Base-by-base conservation (phyloP, 2,113 vertebrate species). In the Tychaedon coryphoeus region DNA sequence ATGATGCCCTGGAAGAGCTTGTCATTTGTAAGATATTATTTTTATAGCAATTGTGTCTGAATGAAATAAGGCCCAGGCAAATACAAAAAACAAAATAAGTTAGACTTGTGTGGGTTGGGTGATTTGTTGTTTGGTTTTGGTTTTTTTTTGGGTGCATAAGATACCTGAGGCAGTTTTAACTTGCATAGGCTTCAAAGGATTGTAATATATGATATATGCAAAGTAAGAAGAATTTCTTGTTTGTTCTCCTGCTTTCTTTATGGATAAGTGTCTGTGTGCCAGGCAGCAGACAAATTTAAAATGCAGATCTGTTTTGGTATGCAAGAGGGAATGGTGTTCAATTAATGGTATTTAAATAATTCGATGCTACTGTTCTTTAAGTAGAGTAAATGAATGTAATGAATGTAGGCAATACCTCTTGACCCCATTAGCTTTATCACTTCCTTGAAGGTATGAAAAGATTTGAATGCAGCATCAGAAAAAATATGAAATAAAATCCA, bases 201-300 rank as follows among this genome's bases (percentile, higher is more conserved):
- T 92, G 17, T 84, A 69, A 62, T 89, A 40, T 62, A 84, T 56
- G 24, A 25, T 88, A 26, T 61, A 95, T 94, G 83, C 85, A 88
- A 94, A 92, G 54, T 82, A 90, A 94, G 93, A 87, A 85, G 91
- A 70, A 48, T 90, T 96, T 90, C 84, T 92, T 64, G 78, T 96
- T 91, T 82, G 62, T 91, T 90, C 3, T 12, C 45, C 87, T 86
- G 38, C 50, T 70, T 80, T n/a, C 47, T 82, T 86, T 70, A 56
- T 75, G 60, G 51, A 45, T 95, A 50, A 51, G 48, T 50, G 47
- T 45, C 11, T 67, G 38, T 65, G 58, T 94, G 61, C 67, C 56
- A 42, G 36, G 79, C 60, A 88, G 48, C 60, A 92, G 78, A 69
- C 17, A 91, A 29, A n/a, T 78, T 88, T 93, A 45, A 95, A 80